Percentiles rank a stretch among this genome's conserved stretches.
Conservation (phyloP, 2,113 vertebrate genomes). For the Tursiops truncatus region DNA sequence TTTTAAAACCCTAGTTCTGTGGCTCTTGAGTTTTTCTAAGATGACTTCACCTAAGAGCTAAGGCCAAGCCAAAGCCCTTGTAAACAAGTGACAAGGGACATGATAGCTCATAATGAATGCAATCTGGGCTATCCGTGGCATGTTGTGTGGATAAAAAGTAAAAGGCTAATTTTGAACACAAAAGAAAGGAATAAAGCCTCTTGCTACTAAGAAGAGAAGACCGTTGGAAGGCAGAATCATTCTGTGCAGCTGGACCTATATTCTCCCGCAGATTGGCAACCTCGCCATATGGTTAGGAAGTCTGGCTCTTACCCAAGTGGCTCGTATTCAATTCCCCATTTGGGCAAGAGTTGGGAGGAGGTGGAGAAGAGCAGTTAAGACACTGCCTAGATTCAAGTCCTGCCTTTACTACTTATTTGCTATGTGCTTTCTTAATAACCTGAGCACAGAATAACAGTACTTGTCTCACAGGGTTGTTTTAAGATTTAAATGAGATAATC, state of each 20-base stretch:
- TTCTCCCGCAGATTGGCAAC: not conserved
- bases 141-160: constrained; percentile 24
- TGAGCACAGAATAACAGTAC: not conserved
- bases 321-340: not conserved
- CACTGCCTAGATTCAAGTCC: not conserved
- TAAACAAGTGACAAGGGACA: constrained; percentile 40
- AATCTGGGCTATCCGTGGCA: not conserved
- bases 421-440: not conserved
- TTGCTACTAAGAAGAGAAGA: constrained; percentile 12
- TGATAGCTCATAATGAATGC: not conserved
- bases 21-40: constrained; percentile 56
- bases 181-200: constrained; percentile 10
- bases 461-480: not conserved
- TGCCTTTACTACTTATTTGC: not conserved
- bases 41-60: constrained; percentile 45
- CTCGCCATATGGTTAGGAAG: not conserved
- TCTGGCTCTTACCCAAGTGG: not conserved
- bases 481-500: not conserved
- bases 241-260: not conserved
- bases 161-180: constrained; percentile 43
- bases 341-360: not conserved
- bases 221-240: not conserved
- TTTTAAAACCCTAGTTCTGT: constrained; percentile 54
- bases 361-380: not conserved
- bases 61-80: constrained; percentile 5